Percentiles rank a stretch among this genome's conserved stretches.
These are phyloP conservation scores for Mustelus asterias DNA, from an alignment of 2,113 vertebrate species.

Conservation along the genomic window DNA sequence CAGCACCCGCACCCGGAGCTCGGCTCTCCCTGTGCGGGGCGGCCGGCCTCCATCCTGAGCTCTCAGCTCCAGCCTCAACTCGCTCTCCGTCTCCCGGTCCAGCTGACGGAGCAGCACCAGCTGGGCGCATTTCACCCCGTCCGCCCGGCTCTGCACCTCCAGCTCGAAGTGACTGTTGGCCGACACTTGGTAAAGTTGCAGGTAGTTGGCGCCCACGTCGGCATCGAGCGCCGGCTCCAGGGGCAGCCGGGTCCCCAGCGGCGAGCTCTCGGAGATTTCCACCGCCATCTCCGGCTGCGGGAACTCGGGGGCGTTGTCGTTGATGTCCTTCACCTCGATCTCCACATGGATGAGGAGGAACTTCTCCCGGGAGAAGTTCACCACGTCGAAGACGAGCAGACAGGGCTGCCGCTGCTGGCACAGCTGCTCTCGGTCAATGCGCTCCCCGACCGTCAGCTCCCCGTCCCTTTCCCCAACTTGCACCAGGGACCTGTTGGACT, in stretches of 20 bases:
- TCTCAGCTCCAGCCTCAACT: constrained; percentile 75
- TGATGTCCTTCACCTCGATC: constrained; percentile 86
- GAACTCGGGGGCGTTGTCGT: constrained; percentile 86
- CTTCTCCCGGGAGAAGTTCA: constrained; percentile 81
- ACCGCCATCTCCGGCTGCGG: constrained; percentile 65
- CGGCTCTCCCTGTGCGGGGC: constrained; percentile 66
- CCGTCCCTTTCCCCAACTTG: constrained; percentile 83
- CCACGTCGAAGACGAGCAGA: constrained; percentile 85
- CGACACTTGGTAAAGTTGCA: constrained; percentile 85
- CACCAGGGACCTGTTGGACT: constrained; percentile 84
- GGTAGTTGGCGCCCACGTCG: constrained; percentile 81
- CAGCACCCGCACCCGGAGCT: constrained; percentile 74
- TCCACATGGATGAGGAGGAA: constrained; percentile 89
- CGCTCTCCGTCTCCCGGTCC: constrained; percentile 79
- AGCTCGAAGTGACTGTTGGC: constrained; percentile 85
- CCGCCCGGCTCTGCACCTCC: constrained; percentile 76
- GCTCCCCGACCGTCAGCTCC: constrained; percentile 76
- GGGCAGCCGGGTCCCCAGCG: constrained; percentile 75
- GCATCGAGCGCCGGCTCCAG: constrained; percentile 78
- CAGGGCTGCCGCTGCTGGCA: constrained; percentile 77
- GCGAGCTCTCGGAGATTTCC: constrained; percentile 81
- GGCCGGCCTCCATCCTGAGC: constrained; percentile 83
- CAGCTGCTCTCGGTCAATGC: constrained; percentile 81
- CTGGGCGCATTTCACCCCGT: constrained; percentile 57
- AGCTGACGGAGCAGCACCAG: constrained; percentile 85